These are phyloP conservation scores for Cebus imitator DNA, from an alignment of 2,113 vertebrate species.

Conservation along the genomic window DNA sequence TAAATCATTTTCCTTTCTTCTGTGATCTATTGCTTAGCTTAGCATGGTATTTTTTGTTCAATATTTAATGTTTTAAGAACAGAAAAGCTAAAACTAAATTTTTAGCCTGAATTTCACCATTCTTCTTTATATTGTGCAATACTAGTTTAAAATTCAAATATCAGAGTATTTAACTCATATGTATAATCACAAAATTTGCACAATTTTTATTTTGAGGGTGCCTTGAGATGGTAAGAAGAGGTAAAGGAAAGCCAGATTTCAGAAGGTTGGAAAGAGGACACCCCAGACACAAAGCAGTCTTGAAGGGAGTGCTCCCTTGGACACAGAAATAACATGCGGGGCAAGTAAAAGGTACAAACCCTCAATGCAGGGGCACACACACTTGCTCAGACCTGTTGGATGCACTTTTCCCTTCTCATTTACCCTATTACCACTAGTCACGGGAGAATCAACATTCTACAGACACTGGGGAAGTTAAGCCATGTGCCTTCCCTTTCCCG, in stretches of 20 bases:
- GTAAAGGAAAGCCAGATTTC: background rate
- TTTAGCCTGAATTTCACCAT: background rate
- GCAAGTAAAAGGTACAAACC: background rate
- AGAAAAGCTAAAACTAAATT: background rate
- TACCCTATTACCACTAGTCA: background rate
- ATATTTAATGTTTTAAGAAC: background rate
- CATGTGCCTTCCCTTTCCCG: background rate
- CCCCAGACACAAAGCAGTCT: background rate
- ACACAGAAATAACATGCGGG: background rate
- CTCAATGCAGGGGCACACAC: background rate
- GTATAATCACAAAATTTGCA: background rate
- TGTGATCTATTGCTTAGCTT: background rate
- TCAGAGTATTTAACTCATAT: background rate
- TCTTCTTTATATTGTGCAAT: background rate
- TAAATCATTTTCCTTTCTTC: background rate
- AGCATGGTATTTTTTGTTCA: background rate
- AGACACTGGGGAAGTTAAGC: background rate
- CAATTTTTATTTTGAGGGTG: background rate
- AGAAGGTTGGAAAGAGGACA: background rate
- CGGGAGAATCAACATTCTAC: background rate
- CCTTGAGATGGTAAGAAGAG: background rate
- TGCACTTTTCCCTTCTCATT: background rate
- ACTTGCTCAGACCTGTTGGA: background rate
- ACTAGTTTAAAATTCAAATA: background rate
- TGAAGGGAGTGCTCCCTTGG: background rate